phyloP scores from a whole-genome alignment of 2,113 vertebrate species.

The Clarias gariepinus region DNA sequence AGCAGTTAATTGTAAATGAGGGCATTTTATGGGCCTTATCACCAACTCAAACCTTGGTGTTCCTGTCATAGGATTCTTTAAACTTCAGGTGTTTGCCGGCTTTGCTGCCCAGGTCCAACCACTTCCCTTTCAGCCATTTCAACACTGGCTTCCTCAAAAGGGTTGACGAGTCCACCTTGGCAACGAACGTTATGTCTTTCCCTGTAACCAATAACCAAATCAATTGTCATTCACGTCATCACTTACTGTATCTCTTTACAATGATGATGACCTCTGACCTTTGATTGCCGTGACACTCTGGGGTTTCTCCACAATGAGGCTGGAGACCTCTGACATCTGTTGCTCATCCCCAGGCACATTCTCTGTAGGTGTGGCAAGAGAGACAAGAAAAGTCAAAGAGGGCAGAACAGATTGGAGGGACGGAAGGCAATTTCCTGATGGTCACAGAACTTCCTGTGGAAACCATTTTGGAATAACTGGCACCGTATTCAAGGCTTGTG shows the following conservation, averaged over 20 bases:
- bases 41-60: slow-evolving; percentile 72
- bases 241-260: neutral
- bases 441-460: neutral
- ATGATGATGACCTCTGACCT: slow-evolving; percentile 62
- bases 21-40: neutral
- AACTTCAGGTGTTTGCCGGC: slow-evolving; percentile 83
- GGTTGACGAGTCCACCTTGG: slow-evolving; percentile 77
- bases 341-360: slow-evolving; percentile 58
- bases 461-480: neutral
- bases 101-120: slow-evolving; percentile 84
- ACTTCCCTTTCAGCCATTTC: slow-evolving; percentile 94
- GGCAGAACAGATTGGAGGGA: neutral
- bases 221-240: neutral
- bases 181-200: slow-evolving; percentile 69
- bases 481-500: neutral
- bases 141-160: slow-evolving; percentile 73
- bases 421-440: neutral
- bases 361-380: slow-evolving; percentile 55
- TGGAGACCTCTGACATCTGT: slow-evolving; percentile 64
- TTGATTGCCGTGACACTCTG: slow-evolving; percentile 67
- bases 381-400: slow-evolving; percentile 6
- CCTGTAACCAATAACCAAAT: slow-evolving; percentile 63
- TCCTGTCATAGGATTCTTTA: slow-evolving; percentile 81
- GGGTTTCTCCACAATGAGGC: slow-evolving; percentile 78
- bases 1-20: neutral